phyloP scores from a whole-genome alignment of 2,113 vertebrate species.

The Mesocricetus auratus region DNA sequence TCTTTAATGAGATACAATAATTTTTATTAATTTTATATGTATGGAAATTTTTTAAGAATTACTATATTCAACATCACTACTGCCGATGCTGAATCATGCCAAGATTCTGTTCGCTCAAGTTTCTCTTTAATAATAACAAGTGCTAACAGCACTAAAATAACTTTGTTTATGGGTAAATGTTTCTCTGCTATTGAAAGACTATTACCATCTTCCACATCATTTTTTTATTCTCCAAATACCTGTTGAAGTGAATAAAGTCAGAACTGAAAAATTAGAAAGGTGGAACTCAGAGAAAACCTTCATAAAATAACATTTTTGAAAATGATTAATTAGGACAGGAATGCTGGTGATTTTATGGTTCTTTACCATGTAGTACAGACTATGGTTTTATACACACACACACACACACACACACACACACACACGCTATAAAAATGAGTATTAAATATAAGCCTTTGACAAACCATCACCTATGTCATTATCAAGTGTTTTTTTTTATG shows the following conservation, averaged over 20 bases:
- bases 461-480: background rate
- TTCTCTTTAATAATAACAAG: conserved; percentile 8
- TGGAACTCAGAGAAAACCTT: background rate
- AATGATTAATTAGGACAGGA: background rate
- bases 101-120: conserved; percentile 55
- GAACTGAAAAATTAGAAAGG: background rate
- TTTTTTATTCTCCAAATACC: background rate
- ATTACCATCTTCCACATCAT: background rate
- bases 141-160: background rate
- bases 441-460: background rate
- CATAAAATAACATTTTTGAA: background rate
- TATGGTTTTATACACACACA: background rate
- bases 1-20: conserved; percentile 63
- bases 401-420: background rate
- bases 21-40: conserved; percentile 64
- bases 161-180: background rate
- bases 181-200: background rate
- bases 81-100: conserved; percentile 66
- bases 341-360: background rate
- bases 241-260: background rate
- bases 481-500: background rate
- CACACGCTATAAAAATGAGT: background rate
- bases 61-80: conserved; percentile 67
- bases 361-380: background rate
- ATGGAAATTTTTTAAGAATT: conserved; percentile 43